Percentiles rank a stretch among this genome's conserved stretches.
These are phyloP conservation scores for Drosophila sproati DNA, from an alignment of 1,140 invertebrate species.

Conservation along the genomic window DNA sequence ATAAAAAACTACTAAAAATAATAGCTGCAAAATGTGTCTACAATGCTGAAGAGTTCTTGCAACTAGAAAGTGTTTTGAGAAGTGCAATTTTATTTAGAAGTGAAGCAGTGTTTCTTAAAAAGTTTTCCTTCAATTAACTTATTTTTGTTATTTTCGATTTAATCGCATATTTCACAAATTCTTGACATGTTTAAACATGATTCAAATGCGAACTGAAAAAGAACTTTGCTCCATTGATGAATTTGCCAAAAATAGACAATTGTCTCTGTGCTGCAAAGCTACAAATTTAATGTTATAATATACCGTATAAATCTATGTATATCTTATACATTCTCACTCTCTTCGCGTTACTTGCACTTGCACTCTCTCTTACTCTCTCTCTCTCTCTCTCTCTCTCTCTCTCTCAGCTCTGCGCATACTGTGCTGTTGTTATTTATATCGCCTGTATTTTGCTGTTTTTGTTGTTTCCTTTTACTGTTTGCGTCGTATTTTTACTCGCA, in stretches of 20 bases:
- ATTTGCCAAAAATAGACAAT: no score
- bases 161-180: not conserved
- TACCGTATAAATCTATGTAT: constrained; percentile 31
- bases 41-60: no score
- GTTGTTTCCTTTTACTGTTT: constrained; percentile 39
- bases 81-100: no score
- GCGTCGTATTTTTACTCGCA: constrained; percentile 21
- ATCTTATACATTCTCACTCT: not conserved
- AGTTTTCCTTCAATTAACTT: no score
- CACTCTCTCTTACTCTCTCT: not conserved
- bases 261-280: no score
- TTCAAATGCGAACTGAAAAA: not conserved
- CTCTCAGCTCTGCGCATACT: constrained; percentile 1
- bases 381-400: not conserved
- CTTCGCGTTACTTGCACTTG: no score
- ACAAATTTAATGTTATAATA: not conserved
- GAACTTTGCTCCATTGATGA: not conserved
- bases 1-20: no score
- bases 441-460: constrained; percentile 6
- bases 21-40: no score
- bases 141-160: no score
- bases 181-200: not conserved
- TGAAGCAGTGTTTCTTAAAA: no score
- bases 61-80: no score
- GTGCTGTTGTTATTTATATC: not conserved